phyloP scores from a whole-genome alignment of 1,140 invertebrate genomes.

The Caenorhabditis latens region DNA sequence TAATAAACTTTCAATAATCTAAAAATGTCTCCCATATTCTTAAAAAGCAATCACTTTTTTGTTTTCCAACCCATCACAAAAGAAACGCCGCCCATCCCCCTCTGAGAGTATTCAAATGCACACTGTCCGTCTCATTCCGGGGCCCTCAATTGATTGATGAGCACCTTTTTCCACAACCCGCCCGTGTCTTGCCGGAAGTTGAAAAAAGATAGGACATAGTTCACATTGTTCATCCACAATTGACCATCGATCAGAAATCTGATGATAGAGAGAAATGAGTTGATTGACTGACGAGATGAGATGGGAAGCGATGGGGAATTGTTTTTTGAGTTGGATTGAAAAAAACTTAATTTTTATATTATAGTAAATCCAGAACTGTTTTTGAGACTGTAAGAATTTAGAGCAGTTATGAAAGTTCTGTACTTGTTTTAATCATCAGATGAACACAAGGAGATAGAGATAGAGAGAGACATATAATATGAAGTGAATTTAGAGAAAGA shows the following conservation, averaged over 20 bases:
- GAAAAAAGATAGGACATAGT: constrained; percentile 20
- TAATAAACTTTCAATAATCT: too few relatives aligned
- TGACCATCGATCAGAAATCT: constrained; percentile 47
- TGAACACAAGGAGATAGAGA: neutral
- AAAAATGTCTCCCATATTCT: too few relatives aligned
- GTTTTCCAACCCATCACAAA: neutral
- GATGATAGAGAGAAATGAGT: neutral
- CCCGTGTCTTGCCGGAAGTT: neutral
- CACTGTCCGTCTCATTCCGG: neutral
- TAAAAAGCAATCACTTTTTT: neutral
- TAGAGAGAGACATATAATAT: neutral
- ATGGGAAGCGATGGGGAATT: too few relatives aligned
- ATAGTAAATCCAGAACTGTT: too few relatives aligned
- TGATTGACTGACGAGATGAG: constrained; percentile 17
- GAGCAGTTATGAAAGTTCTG: too few relatives aligned
- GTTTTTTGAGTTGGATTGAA: too few relatives aligned
- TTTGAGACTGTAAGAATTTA: too few relatives aligned
- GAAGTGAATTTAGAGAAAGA: neutral
- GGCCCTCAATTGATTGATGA: neutral
- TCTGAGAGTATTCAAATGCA: constrained; percentile 5
- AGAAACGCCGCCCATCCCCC: neutral
- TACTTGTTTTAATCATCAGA: too few relatives aligned
- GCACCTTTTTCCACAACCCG: constrained; percentile 9
- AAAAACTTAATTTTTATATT: too few relatives aligned
- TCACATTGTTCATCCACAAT: neutral